Conservation (phyloP, 2,888 invertebrate genomes). For the Lycocerus yunnanus region DNA sequence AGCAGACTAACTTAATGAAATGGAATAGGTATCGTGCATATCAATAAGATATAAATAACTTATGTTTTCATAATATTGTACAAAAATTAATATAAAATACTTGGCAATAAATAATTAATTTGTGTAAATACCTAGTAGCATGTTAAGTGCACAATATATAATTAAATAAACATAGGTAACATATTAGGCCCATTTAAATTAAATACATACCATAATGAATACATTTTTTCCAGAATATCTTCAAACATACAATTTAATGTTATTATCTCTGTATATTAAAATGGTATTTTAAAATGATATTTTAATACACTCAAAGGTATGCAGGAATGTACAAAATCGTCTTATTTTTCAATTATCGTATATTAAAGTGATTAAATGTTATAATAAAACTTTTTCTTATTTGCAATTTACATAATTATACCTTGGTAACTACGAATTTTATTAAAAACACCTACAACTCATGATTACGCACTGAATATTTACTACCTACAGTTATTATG, state of each 20-base stretch:
- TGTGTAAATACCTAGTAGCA: too few relatives aligned
- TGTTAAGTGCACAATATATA: too few relatives aligned
- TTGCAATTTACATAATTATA: conserved; percentile 30
- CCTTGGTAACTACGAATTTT: conserved; percentile 25
- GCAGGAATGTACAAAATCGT: conserved; percentile 27
- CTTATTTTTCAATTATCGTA: conserved; percentile 30
- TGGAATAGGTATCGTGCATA: too few relatives aligned
- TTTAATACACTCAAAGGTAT: too few relatives aligned
- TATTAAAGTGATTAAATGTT: conserved; percentile 26
- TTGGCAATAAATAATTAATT: too few relatives aligned
- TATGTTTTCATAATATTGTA: too few relatives aligned
- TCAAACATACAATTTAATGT: background rate
- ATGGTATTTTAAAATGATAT: conserved; percentile 15
- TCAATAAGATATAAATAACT: too few relatives aligned
- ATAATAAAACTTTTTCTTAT: conserved; percentile 19
- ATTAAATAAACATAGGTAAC: too few relatives aligned
- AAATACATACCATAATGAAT: background rate
- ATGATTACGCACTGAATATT: conserved; percentile 13
- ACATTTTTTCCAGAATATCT: background rate
- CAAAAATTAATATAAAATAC: too few relatives aligned
- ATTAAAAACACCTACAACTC: conserved; percentile 30
- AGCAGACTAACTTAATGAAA: too few relatives aligned
- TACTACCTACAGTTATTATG: background rate
- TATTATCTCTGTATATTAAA: background rate
- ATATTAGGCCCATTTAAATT: background rate